Base-by-base conservation (phyloP, 2,797 vertebrate genomes). In the Sebastes iracundus region DNA sequence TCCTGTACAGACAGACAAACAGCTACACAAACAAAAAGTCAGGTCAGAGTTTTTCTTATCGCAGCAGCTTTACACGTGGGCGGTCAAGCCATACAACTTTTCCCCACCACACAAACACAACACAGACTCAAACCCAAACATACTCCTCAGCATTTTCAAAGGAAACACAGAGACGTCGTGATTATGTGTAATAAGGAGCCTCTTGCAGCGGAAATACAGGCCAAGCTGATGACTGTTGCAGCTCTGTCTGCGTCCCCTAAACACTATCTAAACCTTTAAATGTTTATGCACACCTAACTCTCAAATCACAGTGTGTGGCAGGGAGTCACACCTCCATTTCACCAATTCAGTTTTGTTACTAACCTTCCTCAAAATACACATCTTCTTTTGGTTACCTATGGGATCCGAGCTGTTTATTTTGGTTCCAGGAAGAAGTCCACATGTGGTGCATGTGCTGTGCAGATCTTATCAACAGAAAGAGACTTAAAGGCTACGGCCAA, bases 351-450 rank as follows among this genome's bases (percentile, higher is more conserved):
- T 70, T 87, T 64, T 62, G 35, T 55, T 55, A 33, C 67, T 0
- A 9, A 56, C 49, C 64, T 30, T 74, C 56, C 35, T 52, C 22
- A 66, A 69, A 66, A 28, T 5, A 4, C 22, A 76, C 38, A 77
- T 77, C 38, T 75, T 82, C 28, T 38, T 72, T 77, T 73, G 20
- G 62, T 79, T 78, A 78, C 67, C 76, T 67, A 16, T 22, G 42
- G 35, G 79, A 83, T 83, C 72, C 16, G 18, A 69, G 60, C 6
- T 55, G 80, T 91, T 93, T 92, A 87, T 92, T 88, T 91, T 86
- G 62, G 73, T 83, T 83, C n/a, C 71, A 83, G 74, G 71, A 85
- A 84, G 80, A 70, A 76, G 63, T 33, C 70, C 73, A 75, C 86
- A 33, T 85, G 77, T 75, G 84, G 86, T 80, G 84, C 77, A 87